Evolutionary conservation across 1,140 invertebrate genomes (phyloP), one percentile per base, ranked within the genome.

Genomic region (Aphis gossypii): DNA sequence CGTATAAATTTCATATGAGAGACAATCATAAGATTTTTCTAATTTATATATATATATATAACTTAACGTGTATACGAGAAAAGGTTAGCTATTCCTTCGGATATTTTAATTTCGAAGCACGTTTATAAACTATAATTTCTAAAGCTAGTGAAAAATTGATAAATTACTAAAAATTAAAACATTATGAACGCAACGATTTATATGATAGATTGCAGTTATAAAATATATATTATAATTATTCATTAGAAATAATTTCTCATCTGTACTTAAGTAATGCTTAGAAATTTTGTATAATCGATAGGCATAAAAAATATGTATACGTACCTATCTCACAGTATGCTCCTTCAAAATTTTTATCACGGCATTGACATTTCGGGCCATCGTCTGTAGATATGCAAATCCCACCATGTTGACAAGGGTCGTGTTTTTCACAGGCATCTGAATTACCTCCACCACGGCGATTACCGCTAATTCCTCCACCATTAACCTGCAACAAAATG

Each of bases 361-460:
- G 96, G 95, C 99, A 99, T 95, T 99, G 98, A 96, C 99, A 99
- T 94, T 98, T 97, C 76, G 98, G 97, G 30, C 98, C 98, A 94
- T 97, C 97, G 96, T 99, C 98, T 14, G 98, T 99, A 93, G 97
- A 98, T 95, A 99, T 98, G 95, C 98, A 99, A 94, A 98, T 97
- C 44, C 98, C 98, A 38, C 97, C 98, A 95, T 99, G 98, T 95
- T 98, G 97, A 95, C 98, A 99, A 1, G 98, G 98, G 95, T 98
- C 98, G 84, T 97, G 97, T 6, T 97, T 96, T 95, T 98, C 97
- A 95, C 98, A 99, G 14, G 97, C 97, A 95, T 98, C 98, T 35
- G 97, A 48, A 84, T 76, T 76, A 21, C 48, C 89, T 56, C 44
- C 46, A 21, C 25, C 11, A 14, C 76, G 60, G 11, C 30, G 90